These are phyloP conservation scores for Macrosteles quadrilineatus DNA, from an alignment of 1,140 invertebrate species.

Conservation along the genomic window DNA sequence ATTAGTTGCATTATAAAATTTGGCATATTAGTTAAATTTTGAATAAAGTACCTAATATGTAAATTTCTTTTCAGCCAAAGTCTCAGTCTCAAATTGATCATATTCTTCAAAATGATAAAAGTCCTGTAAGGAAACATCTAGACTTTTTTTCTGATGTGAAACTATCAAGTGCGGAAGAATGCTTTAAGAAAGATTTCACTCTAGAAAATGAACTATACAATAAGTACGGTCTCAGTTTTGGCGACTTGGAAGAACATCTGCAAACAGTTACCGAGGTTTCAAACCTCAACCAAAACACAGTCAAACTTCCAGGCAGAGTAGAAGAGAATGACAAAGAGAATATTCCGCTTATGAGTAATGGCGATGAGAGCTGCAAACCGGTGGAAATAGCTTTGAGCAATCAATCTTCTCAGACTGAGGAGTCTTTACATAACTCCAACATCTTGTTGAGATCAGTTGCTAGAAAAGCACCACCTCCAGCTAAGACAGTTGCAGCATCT, in stretches of 20 bases:
- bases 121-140: constrained; percentile 7
- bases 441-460: neutral
- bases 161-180: constrained; percentile 2
- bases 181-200: neutral
- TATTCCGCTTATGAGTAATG: neutral
- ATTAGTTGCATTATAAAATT: no score
- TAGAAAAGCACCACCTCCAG: constrained; percentile 1
- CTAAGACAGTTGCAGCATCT: neutral
- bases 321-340: constrained; percentile 43
- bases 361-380: neutral
- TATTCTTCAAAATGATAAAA: no score
- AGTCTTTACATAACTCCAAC: neutral
- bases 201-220: neutral
- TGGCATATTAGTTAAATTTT: no score
- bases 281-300: constrained; percentile 26
- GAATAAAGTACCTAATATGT: no score
- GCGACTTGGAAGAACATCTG: constrained; percentile 31
- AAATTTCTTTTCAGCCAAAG: no score
- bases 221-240: constrained; percentile 25
- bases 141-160: constrained; percentile 9
- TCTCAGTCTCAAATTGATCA: no score
- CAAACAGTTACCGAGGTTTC: neutral
- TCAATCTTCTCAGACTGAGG: constrained; percentile 31
- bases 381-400: neutral
- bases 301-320: constrained; percentile 40